Conservation (phyloP, 2,888 invertebrate species). For the Drosophila lacicola region DNA sequence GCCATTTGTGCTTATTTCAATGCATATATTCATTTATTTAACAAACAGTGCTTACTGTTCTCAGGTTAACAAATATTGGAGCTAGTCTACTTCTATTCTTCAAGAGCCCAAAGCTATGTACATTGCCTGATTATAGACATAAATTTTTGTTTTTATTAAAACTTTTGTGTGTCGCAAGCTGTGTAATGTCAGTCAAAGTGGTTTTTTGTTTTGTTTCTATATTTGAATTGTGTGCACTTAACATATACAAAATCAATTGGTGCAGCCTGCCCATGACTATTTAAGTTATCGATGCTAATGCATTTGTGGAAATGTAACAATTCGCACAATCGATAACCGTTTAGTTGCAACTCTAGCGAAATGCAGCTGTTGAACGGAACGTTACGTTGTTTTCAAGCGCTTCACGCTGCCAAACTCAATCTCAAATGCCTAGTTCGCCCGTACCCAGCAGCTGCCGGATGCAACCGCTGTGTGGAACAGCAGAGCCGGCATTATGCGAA, state of each 20-base stretch:
- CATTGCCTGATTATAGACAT: not conserved
- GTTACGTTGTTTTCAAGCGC: constrained; percentile 54
- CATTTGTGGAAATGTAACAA: not conserved
- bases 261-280: no score
- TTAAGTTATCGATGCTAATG: constrained; percentile 5
- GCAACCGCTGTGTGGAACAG: not conserved
- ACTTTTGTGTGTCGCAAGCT: not conserved
- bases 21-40: not conserved
- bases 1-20: not conserved
- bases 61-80: not conserved
- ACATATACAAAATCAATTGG: not conserved
- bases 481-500: constrained; percentile 21
- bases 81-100: no score
- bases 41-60: not conserved
- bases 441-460: not conserved
- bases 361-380: constrained; percentile 60
- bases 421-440: not conserved
- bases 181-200: not conserved
- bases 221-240: not conserved
- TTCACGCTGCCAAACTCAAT: constrained; percentile 17
- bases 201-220: not conserved
- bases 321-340: constrained; percentile 24
- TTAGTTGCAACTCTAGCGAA: constrained; percentile 29
- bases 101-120: no score
- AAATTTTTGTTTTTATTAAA: not conserved